These are phyloP conservation scores for Rhyzopertha dominica DNA, from an alignment of 1,140 invertebrate species.

Conservation along the genomic window DNA sequence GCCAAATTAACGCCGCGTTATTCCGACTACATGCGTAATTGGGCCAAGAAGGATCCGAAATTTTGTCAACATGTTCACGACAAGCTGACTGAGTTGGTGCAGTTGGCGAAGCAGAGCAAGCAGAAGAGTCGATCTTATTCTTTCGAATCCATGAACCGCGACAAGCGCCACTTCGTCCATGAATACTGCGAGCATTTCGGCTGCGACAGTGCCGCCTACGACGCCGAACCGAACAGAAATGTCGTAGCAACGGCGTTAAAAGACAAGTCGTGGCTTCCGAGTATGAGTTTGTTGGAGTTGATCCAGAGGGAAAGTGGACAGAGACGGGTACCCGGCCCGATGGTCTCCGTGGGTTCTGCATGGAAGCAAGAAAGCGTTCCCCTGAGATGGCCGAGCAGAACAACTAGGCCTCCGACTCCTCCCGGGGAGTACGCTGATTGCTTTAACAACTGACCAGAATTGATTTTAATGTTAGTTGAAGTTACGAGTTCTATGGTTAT, in stretches of 20 bases:
- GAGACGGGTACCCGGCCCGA: slow-evolving; percentile 68
- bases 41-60: slow-evolving; percentile 73
- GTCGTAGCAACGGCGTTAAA: slow-evolving; percentile 81
- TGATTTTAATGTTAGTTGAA: too few species aligned
- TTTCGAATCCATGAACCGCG: slow-evolving; percentile 88
- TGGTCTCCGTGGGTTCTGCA: slow-evolving; percentile 12
- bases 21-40: slow-evolving; percentile 80
- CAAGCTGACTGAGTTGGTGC: slow-evolving; percentile 77
- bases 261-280: slow-evolving; percentile 75
- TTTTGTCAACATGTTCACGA: slow-evolving; percentile 84
- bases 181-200: slow-evolving; percentile 94
- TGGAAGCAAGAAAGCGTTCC: slow-evolving; percentile 33
- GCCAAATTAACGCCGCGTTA: slow-evolving; percentile 76
- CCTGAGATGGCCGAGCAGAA: slow-evolving; percentile 23
- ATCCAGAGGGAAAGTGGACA: slow-evolving; percentile 72
- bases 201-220: slow-evolving; percentile 87
- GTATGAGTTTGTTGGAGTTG: slow-evolving; percentile 74
- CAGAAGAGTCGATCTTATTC: slow-evolving; percentile 61
- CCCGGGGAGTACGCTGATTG: slow-evolving; percentile 24
- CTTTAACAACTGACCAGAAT: slow-evolving; percentile 23
- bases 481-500: too few species aligned
- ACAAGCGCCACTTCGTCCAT: slow-evolving; percentile 85
- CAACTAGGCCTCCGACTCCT: slow-evolving; percentile 12
- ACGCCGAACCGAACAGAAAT: slow-evolving; percentile 91
- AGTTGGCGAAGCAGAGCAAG: slow-evolving; percentile 76